phyloP scores from a whole-genome alignment of 2,113 vertebrate species.

The Pyxicephalus adspersus region DNA sequence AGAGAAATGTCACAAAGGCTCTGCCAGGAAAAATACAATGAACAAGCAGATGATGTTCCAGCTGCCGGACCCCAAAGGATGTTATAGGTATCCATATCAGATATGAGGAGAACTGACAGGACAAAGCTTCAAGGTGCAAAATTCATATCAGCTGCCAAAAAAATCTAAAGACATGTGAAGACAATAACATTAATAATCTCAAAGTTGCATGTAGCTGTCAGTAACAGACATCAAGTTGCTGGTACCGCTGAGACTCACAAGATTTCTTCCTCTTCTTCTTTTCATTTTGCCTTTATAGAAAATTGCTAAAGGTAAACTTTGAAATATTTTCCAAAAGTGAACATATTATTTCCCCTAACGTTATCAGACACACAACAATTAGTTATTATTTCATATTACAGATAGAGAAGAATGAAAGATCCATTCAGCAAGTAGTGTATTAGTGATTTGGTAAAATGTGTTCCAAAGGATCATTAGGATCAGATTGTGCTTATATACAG shows the following conservation, averaged over 20 bases:
- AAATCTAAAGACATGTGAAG: conserved; percentile 38
- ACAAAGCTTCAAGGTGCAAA: conserved; percentile 50
- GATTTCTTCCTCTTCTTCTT: conserved; percentile 30
- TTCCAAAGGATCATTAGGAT: too few relatives aligned
- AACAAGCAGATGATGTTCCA: conserved; percentile 32
- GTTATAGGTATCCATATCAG: conserved; percentile 39
- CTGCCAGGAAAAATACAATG: conserved; percentile 25
- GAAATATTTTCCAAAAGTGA: not conserved
- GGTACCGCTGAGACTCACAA: conserved; percentile 25
- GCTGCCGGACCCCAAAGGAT: conserved; percentile 41
- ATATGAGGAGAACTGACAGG: conserved; percentile 44
- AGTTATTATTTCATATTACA: too few relatives aligned
- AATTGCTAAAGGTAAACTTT: conserved; percentile 6
- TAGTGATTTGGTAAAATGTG: too few relatives aligned
- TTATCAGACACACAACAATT: not conserved
- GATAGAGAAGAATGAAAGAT: too few relatives aligned
- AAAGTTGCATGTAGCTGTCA: conserved; percentile 49
- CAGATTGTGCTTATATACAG: too few relatives aligned
- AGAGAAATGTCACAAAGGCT: conserved; percentile 37
- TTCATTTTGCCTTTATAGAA: not conserved
- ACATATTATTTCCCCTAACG: conserved; percentile 3
- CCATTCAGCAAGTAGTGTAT: too few relatives aligned
- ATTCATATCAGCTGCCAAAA: conserved; percentile 47
- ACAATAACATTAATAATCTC: conserved; percentile 48
- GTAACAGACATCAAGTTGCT: conserved; percentile 27